Evolutionary conservation across 2,113 vertebrate genomes (phyloP).

Genomic region (Neotragus moschatus): DNA sequence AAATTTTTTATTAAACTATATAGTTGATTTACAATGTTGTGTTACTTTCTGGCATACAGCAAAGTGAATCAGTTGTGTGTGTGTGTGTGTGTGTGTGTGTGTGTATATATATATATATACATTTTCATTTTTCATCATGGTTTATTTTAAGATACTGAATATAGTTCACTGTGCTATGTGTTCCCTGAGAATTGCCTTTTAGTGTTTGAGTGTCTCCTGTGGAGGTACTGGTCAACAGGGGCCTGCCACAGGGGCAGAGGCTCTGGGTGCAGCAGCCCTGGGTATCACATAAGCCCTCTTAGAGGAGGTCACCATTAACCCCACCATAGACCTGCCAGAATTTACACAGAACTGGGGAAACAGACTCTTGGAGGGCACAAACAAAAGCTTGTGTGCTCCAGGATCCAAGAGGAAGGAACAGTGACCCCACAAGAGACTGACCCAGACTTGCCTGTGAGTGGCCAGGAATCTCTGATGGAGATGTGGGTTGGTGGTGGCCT

Average conservation of each 20-base stretch:
- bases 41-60: background rate
- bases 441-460: background rate
- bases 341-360: background rate
- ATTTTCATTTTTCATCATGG: background rate
- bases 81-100: background rate
- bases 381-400: background rate
- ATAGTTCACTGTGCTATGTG: background rate
- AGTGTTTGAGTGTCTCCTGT: background rate
- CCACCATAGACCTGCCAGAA: background rate
- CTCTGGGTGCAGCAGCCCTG: background rate
- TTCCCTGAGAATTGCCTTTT: background rate
- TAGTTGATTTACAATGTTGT: background rate
- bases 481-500: background rate
- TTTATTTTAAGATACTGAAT: background rate
- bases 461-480: background rate
- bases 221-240: fast-evolving
- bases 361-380: background rate
- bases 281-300: background rate
- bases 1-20: background rate
- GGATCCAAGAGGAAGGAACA: background rate
- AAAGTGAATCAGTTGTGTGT: background rate
- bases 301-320: background rate
- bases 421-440: background rate
- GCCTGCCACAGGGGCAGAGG: background rate
- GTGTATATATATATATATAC: background rate